phyloP scores from a whole-genome alignment of 1,140 invertebrate genomes.

The Arion vulgaris region DNA sequence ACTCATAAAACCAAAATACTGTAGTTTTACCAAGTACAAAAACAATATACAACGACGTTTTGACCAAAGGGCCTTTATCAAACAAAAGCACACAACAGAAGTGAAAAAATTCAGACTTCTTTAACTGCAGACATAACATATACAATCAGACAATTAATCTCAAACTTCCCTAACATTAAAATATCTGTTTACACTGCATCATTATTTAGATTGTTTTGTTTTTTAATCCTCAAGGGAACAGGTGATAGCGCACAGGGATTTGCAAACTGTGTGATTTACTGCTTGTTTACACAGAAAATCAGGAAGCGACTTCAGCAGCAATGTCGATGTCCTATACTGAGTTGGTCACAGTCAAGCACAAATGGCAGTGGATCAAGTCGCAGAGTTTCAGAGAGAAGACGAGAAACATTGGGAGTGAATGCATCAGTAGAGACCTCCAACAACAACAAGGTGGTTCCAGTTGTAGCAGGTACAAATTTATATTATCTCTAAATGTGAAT shows the following conservation, averaged over 20 bases:
- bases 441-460: not conserved
- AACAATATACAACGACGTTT: too few relatives aligned
- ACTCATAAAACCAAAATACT: too few relatives aligned
- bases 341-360: not conserved
- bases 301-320: slow-evolving; percentile 29
- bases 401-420: not conserved
- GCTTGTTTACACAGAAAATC: slow-evolving; percentile 48
- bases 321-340: not conserved
- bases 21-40: too few relatives aligned
- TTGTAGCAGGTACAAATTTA: not conserved
- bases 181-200: too few relatives aligned
- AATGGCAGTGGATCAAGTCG: not conserved
- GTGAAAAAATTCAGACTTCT: too few relatives aligned
- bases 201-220: too few relatives aligned
- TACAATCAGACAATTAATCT: too few relatives aligned
- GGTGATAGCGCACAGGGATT: slow-evolving; percentile 66
- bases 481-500: too few relatives aligned
- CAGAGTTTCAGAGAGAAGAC: not conserved
- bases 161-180: too few relatives aligned
- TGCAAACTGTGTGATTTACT: slow-evolving; percentile 62
- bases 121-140: too few relatives aligned
- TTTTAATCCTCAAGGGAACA: slow-evolving; percentile 46
- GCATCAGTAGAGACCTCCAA: not conserved
- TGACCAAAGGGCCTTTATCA: too few relatives aligned
- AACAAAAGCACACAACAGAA: too few relatives aligned